Base-by-base conservation (phyloP, 64 coral and sea anemone species). In the Exaiptasia diaphana region DNA sequence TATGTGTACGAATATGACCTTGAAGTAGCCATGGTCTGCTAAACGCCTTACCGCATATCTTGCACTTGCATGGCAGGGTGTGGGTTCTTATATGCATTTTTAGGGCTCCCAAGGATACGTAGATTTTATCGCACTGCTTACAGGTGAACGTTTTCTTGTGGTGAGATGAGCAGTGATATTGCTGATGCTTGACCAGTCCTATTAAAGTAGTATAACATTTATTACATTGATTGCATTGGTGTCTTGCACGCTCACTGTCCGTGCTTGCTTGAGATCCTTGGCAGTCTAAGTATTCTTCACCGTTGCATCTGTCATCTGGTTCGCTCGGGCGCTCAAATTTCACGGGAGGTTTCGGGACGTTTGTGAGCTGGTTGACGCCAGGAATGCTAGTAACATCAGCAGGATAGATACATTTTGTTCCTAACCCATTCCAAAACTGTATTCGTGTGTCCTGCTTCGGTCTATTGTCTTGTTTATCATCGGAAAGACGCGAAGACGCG, bases 1-100 rank as follows among this genome's bases (percentile, higher is more conserved):
- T 99, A 42, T 99, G 95, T 28, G 95, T 99, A 65, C 95, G 82
- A 24, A 99, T 85, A 35, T 99, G 95, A 38, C 95, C 89, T 64
- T 99, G 95, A 32, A 99, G 71, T 5, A 99, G 33, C 95, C 95
- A 99, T 24, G 95, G 95, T 56, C 95, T 54, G 53, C 95, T 99
- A 62, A 99, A 99, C 14, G 95, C 89, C 59, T 99, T 99, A n/a
- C 95, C 95, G 50, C 95, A 99, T 9, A 99, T 93, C 48, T 76
- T 85, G 60, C 95, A 99, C 46, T 88, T 92, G 41, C 95, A 99
- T 9, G 95, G 95, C 18, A 99, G 75, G 29, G 95, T 99, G 64
- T 99, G 95, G 25, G 95, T 99, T 29, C 95, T 89, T 61, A 99
- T 99, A 24, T 99, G 95, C 95, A 99, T 99, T 79, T 99, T 99